A percentile compares a stretch with the other conserved stretches of the same genome.
Conservation (phyloP, 2,888 invertebrate species). For the Folsomia candida region DNA sequence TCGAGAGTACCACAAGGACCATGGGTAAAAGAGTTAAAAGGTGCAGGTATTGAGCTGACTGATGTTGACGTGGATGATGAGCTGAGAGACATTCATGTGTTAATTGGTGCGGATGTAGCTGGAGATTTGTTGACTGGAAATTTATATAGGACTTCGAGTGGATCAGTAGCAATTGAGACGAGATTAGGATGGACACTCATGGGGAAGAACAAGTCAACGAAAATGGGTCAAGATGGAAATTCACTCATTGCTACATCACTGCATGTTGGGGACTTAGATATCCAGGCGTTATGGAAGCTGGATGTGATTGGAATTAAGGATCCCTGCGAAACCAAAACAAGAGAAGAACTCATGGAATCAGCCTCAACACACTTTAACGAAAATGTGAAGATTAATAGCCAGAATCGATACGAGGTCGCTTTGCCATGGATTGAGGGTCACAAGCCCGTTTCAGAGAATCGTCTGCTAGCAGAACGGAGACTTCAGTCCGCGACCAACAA, state of each 20-base stretch:
- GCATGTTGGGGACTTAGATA: background rate
- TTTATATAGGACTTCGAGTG: background rate
- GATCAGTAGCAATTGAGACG: slow-evolving; percentile 9
- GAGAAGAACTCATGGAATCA: slow-evolving; percentile 12
- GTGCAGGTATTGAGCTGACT: background rate
- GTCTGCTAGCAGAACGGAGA: background rate
- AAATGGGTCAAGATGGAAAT: slow-evolving; percentile 50
- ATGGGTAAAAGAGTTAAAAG: slow-evolving; percentile 6
- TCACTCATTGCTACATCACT: background rate
- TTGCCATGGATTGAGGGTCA: background rate
- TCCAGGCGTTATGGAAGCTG: slow-evolving; percentile 26
- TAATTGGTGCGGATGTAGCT: slow-evolving; percentile 13
- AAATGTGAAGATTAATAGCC: slow-evolving; percentile 48
- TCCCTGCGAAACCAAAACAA: slow-evolving; percentile 31
- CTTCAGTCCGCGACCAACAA: background rate
- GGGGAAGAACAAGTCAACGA: slow-evolving; percentile 39
- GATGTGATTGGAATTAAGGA: slow-evolving; percentile 33
- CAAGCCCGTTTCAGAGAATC: background rate
- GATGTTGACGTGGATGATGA: slow-evolving; percentile 9
- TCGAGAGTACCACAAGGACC: background rate
- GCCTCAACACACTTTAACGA: slow-evolving; percentile 24
- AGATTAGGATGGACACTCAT: slow-evolving; percentile 1
- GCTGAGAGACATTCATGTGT: background rate
- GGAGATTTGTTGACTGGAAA: slow-evolving; percentile 19
- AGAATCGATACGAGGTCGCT: slow-evolving; percentile 52